Conservation (phyloP, 2,797 vertebrate genomes). For the Sebastes alutus region DNA sequence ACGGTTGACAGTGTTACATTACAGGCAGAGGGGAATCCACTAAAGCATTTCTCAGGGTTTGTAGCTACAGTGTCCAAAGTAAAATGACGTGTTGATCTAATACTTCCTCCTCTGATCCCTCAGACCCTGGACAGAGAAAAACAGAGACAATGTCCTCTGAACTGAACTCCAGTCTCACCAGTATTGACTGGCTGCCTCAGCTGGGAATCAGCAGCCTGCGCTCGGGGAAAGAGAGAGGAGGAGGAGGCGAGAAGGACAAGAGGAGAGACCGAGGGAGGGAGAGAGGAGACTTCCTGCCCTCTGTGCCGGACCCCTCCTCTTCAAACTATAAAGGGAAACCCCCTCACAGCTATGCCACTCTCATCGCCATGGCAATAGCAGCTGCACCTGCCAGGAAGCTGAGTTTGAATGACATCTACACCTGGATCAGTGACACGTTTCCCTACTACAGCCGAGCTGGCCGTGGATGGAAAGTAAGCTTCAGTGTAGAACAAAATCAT, state of each 20-base stretch:
- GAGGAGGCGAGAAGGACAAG: slow-evolving; percentile 76
- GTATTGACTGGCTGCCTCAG: slow-evolving; percentile 98
- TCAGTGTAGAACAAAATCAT: neutral
- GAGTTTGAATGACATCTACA: slow-evolving; percentile 98
- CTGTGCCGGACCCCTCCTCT: slow-evolving; percentile 62
- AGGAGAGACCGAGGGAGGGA: slow-evolving; percentile 86
- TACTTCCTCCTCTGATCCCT: slow-evolving; percentile 11
- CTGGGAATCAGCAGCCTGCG: slow-evolving; percentile 92
- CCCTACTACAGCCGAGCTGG: slow-evolving; percentile 95
- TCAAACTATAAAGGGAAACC: slow-evolving; percentile 88
- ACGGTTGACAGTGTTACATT: slow-evolving; percentile 38
- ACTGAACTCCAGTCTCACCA: slow-evolving; percentile 95
- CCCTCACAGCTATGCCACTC: slow-evolving; percentile 96
- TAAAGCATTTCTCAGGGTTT: neutral
- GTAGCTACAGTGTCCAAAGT: neutral
- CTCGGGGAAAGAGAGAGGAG: slow-evolving; percentile 86
- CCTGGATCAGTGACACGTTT: slow-evolving; percentile 98
- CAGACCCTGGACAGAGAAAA: slow-evolving; percentile 37
- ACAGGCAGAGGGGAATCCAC: slow-evolving; percentile 19
- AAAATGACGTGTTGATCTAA: slow-evolving; percentile 9
- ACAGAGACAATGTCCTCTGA: slow-evolving; percentile 90
- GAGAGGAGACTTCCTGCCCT: slow-evolving; percentile 79
- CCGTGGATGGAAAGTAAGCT: slow-evolving; percentile 95
- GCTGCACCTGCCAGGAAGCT: slow-evolving; percentile 92
- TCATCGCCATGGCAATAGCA: slow-evolving; percentile 96